Evolutionary conservation across 2,797 vertebrate genomes (phyloP).

Genomic region (Glossophaga mutica): DNA sequence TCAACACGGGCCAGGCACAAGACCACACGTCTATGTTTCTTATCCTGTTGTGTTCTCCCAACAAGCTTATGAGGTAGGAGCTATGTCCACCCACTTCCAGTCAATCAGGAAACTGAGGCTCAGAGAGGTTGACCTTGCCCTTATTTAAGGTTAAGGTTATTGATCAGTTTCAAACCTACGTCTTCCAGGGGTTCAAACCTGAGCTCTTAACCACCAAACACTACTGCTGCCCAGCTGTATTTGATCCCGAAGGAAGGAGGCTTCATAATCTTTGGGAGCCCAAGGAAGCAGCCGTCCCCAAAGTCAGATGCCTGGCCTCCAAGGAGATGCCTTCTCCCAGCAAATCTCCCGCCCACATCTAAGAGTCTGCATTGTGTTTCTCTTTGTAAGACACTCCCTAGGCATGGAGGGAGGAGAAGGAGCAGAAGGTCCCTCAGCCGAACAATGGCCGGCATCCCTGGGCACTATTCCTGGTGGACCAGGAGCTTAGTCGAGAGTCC

Average conservation of each 20-base stretch:
- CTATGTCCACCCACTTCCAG: background rate
- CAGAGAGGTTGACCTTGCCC: background rate
- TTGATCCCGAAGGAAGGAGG: background rate
- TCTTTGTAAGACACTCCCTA: background rate
- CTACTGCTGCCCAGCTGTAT: background rate
- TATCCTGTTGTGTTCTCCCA: background rate
- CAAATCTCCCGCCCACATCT: background rate
- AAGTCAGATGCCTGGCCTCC: background rate
- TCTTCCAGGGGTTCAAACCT: background rate
- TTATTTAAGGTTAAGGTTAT: background rate
- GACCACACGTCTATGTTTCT: background rate
- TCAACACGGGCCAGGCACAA: background rate
- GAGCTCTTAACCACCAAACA: background rate
- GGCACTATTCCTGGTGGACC: background rate
- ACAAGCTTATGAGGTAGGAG: background rate
- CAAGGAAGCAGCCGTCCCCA: background rate
- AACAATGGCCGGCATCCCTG: too few species aligned
- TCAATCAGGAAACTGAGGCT: background rate
- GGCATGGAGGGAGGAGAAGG: background rate
- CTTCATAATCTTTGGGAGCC: background rate
- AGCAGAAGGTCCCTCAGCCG: background rate
- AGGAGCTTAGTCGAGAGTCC: background rate
- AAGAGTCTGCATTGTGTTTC: background rate
- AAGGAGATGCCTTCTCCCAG: background rate
- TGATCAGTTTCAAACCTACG: background rate